phyloP scores from a whole-genome alignment of 2,113 vertebrate species.

The Plotosus lineatus region DNA sequence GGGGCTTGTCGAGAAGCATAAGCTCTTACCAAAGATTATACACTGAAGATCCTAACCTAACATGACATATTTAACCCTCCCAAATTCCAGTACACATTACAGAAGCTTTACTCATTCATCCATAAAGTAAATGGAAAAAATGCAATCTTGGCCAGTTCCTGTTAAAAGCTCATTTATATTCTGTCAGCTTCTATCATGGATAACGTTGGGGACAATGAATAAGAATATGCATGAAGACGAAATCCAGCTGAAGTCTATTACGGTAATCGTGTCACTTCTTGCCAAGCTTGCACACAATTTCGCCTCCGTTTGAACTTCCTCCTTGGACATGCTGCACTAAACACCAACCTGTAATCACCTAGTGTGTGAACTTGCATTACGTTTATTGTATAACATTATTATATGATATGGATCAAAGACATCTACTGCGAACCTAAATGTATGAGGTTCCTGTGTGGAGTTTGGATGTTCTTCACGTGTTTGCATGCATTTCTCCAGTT shows the following conservation, averaged over 20 bases:
- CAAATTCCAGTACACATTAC: conserved; percentile 78
- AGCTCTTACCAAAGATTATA: conserved; percentile 46
- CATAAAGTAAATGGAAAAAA: conserved; percentile 79
- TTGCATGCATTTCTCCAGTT: too few species aligned
- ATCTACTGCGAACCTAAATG: too few species aligned
- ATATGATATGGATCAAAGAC: conserved; percentile 48
- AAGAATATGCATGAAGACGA: conserved; percentile 68
- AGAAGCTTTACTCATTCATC: conserved; percentile 80
- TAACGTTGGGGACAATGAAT: conserved; percentile 65
- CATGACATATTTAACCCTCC: conserved; percentile 65
- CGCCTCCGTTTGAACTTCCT: conserved; percentile 49
- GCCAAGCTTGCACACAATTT: conserved; percentile 64
- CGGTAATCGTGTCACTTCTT: conserved; percentile 68
- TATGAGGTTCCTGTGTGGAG: too few species aligned
- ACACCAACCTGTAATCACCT: conserved; percentile 59
- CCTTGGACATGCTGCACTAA: conserved; percentile 54
- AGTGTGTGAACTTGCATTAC: conserved; percentile 56
- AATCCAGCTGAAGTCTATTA: conserved; percentile 60
- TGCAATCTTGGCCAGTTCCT: conserved; percentile 80
- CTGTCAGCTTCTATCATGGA: conserved; percentile 84
- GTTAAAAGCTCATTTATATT: conserved; percentile 85
- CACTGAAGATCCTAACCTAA: conserved; percentile 74
- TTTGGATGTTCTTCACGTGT: too few species aligned
- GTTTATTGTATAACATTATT: conserved; percentile 53
- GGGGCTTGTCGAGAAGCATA: conserved; percentile 54